Base-by-base conservation (phyloP, 2,797 vertebrate genomes). In the Pangasius djambal region DNA sequence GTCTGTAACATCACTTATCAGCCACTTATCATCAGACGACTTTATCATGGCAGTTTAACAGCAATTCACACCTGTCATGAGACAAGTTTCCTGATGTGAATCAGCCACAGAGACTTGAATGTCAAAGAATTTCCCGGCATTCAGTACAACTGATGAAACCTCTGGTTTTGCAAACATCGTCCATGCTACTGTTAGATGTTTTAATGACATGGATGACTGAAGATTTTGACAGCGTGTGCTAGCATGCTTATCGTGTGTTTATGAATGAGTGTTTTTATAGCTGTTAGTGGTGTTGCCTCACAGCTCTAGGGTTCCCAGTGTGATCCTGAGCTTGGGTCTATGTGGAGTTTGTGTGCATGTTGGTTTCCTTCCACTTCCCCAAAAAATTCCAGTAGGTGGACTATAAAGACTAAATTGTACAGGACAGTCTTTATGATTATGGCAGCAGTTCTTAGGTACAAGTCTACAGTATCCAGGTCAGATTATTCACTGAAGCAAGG, bases 41-140 rank as follows among this genome's bases (percentile, higher is more conserved):
- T 34, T 67, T 59, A 84, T 83, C 70, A 48, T 50, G 70, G 44
- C 5, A 2, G 69, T 52, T 83, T 88, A 31, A 20, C 87, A 83
- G 52, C 55, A 75, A 65, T 83, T 88, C 69, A 57, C 87, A 72
- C 52, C n/a, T 61, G 78, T 88, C 22, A 34, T 50, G 40, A 48
- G 1, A 52, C 77, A 72, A 7, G 65, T 72, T 57, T 74, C 28
- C 25, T 74, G 65, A 37, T 72, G 67, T 83, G 50, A 74, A 63
- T 52, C 59, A 65, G 10, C 79, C 25, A 44, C 22, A 70, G 63
- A 31, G 79, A 7, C 28, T 87, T 87, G 13, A 83, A 72, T 28
- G 79, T 28, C 48, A 40, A 12, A 63, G 13, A 61, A 83, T 25
- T 83, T 59, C 16, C 37, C 65, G 61, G 6, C 0, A 50, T 37